phyloP scores from a whole-genome alignment of 1,140 invertebrate genomes.

The Cotesia vestalis region DNA sequence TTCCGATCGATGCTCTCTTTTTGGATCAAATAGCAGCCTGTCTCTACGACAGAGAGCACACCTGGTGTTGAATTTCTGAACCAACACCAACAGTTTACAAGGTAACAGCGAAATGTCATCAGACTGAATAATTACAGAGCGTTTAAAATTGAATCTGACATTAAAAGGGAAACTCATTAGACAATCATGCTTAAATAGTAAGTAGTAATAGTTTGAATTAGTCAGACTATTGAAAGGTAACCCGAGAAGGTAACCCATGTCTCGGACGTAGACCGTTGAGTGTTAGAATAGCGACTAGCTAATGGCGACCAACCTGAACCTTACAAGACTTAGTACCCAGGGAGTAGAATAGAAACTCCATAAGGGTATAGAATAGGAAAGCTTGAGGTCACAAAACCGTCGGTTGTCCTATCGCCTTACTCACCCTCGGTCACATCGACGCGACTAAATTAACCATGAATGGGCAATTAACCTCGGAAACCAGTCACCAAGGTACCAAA shows the following conservation, averaged over 20 bases:
- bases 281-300: neutral
- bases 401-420: constrained; percentile 49
- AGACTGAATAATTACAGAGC: no score
- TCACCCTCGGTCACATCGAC: constrained; percentile 42
- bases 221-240: neutral
- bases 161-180: neutral
- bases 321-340: no score
- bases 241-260: no score
- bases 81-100: neutral
- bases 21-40: no score
- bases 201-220: constrained; percentile 5
- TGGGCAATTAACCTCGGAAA: constrained; percentile 61
- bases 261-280: neutral
- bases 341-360: neutral
- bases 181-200: neutral
- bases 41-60: no score
- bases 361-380: constrained; percentile 17
- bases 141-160: neutral
- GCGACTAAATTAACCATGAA: constrained; percentile 64
- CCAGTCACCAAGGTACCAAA: neutral
- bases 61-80: no score
- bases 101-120: neutral
- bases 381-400: constrained; percentile 10
- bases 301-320: neutral
- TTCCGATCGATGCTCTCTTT: neutral